phyloP scores from a whole-genome alignment of 2,888 invertebrate species.

The Automeris io region DNA sequence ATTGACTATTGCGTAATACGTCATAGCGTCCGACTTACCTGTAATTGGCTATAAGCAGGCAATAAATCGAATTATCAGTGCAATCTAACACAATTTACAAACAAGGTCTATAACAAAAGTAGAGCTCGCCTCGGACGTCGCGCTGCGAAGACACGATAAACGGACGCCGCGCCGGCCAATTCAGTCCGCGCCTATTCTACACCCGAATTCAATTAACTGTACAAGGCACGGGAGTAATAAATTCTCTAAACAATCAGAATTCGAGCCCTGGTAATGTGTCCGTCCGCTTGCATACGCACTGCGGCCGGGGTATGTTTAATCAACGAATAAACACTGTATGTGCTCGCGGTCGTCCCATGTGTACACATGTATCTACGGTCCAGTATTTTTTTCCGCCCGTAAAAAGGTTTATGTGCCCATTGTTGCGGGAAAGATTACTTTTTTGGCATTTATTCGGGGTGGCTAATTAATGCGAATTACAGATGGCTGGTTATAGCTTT shows the following conservation, averaged over 20 bases:
- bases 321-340: conserved; percentile 69
- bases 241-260: conserved; percentile 78
- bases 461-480: conserved; percentile 54
- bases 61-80: conserved; percentile 9
- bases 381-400: conserved; percentile 33
- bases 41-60: not conserved
- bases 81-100: conserved; percentile 23
- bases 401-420: conserved; percentile 55
- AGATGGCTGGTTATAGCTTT: conserved; percentile 35
- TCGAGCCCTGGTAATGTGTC: conserved; percentile 75
- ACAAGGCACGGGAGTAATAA: conserved; percentile 75
- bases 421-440: conserved; percentile 51
- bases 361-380: conserved; percentile 49
- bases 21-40: too few relatives aligned
- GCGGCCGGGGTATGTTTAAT: conserved; percentile 71
- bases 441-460: conserved; percentile 46
- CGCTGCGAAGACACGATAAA: conserved; percentile 62
- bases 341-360: conserved; percentile 42
- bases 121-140: conserved; percentile 37
- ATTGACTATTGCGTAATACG: too few relatives aligned
- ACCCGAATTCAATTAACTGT: conserved; percentile 76
- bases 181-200: conserved; percentile 68
- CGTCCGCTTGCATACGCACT: conserved; percentile 73
- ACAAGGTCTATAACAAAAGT: conserved; percentile 41
- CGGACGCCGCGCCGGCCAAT: conserved; percentile 57